Conservation (phyloP, 2,113 vertebrate species). For the Pterocles gutturalis region DNA sequence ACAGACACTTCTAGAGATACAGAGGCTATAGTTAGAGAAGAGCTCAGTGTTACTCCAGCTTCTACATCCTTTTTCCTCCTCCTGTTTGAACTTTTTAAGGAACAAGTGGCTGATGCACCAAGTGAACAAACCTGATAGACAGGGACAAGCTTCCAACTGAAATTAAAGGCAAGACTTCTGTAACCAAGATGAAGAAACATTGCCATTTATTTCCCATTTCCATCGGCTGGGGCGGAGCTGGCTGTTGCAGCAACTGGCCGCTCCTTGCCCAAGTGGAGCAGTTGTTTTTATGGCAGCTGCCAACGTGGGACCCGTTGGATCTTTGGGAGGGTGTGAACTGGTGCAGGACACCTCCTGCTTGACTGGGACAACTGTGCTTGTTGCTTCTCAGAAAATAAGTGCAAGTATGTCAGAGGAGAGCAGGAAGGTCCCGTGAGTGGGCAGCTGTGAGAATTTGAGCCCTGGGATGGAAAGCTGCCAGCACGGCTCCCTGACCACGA, state of each 20-base stretch:
- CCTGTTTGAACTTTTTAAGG: background rate
- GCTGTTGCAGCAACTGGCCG: background rate
- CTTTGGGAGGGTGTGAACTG: background rate
- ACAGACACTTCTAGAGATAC: background rate
- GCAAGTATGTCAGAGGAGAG: background rate
- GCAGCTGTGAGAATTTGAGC: background rate
- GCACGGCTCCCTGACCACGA: background rate
- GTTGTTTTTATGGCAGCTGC: conserved; percentile 55
- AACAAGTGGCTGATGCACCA: accelerated
- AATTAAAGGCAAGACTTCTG: background rate
- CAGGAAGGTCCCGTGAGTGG: background rate
- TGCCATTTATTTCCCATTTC: accelerated
- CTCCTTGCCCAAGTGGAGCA: background rate
- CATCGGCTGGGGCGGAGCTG: background rate
- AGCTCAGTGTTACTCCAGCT: background rate
- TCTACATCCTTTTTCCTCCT: background rate
- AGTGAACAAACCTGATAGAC: background rate
- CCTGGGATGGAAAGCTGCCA: conserved; percentile 6
- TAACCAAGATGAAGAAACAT: background rate
- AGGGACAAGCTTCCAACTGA: background rate
- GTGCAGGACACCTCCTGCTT: background rate
- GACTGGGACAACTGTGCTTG: background rate
- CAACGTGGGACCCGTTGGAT: background rate
- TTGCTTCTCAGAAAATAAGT: background rate
- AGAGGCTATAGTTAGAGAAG: background rate